A percentile compares a stretch with the other conserved stretches of the same genome.
Evolutionary conservation across 2,113 vertebrate genomes (phyloP).

Genomic region (Nerophis lumbriciformis): DNA sequence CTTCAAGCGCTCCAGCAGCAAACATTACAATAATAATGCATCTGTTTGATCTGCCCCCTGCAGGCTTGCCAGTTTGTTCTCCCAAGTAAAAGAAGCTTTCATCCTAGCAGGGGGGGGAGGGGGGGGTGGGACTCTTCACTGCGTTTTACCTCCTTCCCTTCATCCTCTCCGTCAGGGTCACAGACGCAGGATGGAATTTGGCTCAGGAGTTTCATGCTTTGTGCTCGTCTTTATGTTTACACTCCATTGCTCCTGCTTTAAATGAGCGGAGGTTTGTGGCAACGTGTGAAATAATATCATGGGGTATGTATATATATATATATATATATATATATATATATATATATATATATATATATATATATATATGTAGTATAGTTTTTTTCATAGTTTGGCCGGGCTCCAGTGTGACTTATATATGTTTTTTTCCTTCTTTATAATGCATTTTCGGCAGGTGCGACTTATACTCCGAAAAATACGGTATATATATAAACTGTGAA

Average conservation of each 20-base stretch:
- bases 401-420: no score
- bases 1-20: conserved; percentile 37
- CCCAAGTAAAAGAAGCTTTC: conserved; percentile 61
- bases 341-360: no score
- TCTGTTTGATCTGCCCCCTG: conserved; percentile 70
- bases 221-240: conserved; percentile 1
- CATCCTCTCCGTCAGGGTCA: conserved; percentile 21
- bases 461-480: no score
- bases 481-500: no score
- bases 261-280: no score
- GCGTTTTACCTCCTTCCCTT: conserved; percentile 39
- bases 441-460: no score
- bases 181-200: conserved; percentile 12
- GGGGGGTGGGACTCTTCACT: conserved; percentile 49
- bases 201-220: background rate
- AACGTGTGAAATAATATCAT: no score
- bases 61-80: conserved; percentile 66
- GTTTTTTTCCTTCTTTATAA: no score
- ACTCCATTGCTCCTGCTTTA: background rate
- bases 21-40: conserved; percentile 59
- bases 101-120: conserved; percentile 54
- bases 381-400: no score
- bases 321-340: no score
- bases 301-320: no score
- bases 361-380: no score